phyloP scores from a whole-genome alignment of 2,113 vertebrate genomes.

The Bambusicola thoracicus region DNA sequence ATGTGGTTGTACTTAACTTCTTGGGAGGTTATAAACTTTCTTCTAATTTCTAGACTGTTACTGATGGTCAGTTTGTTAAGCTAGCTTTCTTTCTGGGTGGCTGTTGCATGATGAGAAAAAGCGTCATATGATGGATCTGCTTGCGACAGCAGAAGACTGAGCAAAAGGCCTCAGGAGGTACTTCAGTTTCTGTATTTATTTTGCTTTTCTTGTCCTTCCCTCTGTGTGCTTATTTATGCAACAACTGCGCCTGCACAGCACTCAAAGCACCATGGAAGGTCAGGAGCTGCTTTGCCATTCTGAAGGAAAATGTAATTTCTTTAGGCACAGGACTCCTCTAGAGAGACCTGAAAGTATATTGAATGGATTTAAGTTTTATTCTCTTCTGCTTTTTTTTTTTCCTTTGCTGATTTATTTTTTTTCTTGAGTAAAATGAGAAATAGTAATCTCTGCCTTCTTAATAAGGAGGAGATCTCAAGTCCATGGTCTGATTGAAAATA shows the following conservation, averaged over 20 bases:
- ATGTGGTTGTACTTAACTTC: neutral
- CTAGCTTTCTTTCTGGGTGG: neutral
- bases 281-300: neutral
- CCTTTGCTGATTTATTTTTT: neutral
- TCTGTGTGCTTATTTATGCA: neutral
- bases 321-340: neutral
- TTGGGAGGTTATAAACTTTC: neutral
- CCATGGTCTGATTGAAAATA: neutral
- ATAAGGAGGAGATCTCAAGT: neutral
- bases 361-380: neutral
- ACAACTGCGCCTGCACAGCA: neutral
- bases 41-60: neutral
- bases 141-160: neutral
- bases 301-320: constrained; percentile 14
- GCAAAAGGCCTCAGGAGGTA: neutral
- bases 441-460: neutral
- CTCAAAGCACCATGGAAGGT: neutral
- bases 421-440: neutral
- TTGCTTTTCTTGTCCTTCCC: neutral
- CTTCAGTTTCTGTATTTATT: neutral
- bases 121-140: neutral
- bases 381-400: neutral
- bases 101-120: neutral
- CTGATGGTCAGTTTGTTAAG: neutral
- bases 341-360: neutral